phyloP scores from a whole-genome alignment of 1,140 invertebrate species.

The Drosophila kepulauana region DNA sequence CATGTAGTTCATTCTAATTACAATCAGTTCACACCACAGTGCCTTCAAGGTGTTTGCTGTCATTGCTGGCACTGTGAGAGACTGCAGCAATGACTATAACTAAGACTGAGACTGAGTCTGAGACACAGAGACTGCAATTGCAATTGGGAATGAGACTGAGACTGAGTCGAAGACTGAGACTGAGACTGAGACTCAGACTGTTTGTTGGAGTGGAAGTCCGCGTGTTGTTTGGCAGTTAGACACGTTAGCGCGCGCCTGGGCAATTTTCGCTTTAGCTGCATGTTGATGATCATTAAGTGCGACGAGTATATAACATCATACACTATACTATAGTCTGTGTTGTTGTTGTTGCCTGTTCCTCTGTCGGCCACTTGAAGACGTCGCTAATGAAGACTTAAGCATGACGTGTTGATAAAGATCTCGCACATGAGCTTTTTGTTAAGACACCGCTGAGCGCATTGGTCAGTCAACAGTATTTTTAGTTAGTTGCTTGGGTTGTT shows the following conservation, averaged over 20 bases:
- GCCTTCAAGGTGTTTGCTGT: constrained; percentile 41
- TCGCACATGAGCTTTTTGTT: constrained; percentile 44
- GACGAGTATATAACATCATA: constrained; percentile 19
- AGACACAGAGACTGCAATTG: neutral
- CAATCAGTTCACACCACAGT: constrained; percentile 32
- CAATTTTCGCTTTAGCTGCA: constrained; percentile 59
- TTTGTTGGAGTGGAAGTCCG: constrained; percentile 26
- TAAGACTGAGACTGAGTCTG: neutral
- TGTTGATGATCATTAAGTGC: constrained; percentile 59
- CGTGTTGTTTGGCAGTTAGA: constrained; percentile 57
- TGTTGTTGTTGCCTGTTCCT: neutral
- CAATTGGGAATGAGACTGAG: neutral
- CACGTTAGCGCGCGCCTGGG: constrained; percentile 45
- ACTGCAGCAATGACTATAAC: constrained; percentile 8
- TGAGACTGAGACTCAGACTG: neutral
- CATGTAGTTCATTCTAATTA: neutral
- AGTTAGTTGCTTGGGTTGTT: constrained; percentile 23
- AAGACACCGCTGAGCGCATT: constrained; percentile 16
- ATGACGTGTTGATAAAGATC: constrained; percentile 79
- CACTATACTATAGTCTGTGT: no score
- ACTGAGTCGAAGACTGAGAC: neutral
- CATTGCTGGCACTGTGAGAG: constrained; percentile 23
- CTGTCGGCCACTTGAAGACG: constrained; percentile 50
- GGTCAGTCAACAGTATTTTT: constrained; percentile 15
- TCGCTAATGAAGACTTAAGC: constrained; percentile 82